Evolutionary conservation across 2,113 vertebrate species (phyloP), one percentile per base, ranked within the genome.

Genomic region (Ochotona princeps): DNA sequence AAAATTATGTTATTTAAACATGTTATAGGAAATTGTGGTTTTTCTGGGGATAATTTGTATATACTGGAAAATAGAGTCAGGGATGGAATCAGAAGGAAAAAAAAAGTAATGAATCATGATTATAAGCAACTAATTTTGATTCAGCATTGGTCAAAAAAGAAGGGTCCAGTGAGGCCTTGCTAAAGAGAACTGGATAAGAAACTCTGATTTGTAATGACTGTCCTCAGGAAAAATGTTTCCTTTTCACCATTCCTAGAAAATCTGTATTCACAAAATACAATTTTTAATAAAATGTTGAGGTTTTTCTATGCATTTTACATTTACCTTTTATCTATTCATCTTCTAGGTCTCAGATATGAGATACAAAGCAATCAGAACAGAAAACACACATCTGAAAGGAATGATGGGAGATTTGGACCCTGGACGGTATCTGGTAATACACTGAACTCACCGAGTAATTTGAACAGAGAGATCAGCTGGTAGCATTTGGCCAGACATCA

Each of bases 341-440:
- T 95, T 88, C 75, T 94, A 98, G 98, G 91, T 98, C 69, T 63
- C 97, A 76, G 96, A 97, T 81, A 96, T 96, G 88, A 97, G 0
- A 38, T 97, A 96, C 49, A 96, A 97, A 91, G 93, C 94, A 86
- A 74, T 97, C 92, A 90, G 91, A 95, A 95, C 89, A 32, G 98
- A 97, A 97, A 98, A 97, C 76, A 94, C 87, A 28, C 97, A 97
- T 67, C 84, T 97, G 20, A 98, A 98, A 95, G 97, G 96, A 79
- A 97, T 97, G 87, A 75, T 98, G 94, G 96, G 97, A 90, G 96
- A 96, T 67, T 88, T 97, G 90, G 96, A 97, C 32, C 60, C 91
- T 32, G 94, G 89, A 94, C 67, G 1, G 83, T 94, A 73, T 87
- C 87, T 5, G 97, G 98, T 98, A 98, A 97, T 86, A 54, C 35